Evolutionary conservation across 1,140 invertebrate genomes (phyloP).

Genomic region (Pristionchus pacificus): DNA sequence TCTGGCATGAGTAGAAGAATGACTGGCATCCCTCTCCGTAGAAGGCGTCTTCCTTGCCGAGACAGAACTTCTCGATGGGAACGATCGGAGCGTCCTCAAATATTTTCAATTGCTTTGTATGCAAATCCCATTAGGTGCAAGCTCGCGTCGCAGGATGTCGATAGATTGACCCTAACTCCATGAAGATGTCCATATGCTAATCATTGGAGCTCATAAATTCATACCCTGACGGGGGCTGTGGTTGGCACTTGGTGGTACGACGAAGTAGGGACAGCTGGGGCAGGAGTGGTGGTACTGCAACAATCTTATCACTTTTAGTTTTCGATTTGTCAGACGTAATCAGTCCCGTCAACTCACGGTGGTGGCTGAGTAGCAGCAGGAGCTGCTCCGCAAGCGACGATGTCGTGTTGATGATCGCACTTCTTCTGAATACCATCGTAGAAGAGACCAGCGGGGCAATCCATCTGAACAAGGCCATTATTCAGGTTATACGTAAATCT

Average conservation of each 20-base stretch:
- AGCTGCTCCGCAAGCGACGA: neutral
- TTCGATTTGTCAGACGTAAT: neutral
- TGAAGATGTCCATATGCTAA: too few relatives aligned
- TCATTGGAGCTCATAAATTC: neutral
- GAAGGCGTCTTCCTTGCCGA: neutral
- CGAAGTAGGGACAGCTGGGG: neutral
- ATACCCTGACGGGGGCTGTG: neutral
- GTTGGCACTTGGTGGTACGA: neutral
- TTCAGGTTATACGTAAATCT: too few relatives aligned
- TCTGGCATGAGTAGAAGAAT: neutral
- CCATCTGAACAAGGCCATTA: too few relatives aligned
- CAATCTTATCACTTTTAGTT: neutral
- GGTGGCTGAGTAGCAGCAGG: neutral
- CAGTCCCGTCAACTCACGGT: neutral
- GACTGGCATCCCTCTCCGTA: neutral
- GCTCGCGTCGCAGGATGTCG: too few relatives aligned
- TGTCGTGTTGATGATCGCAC: neutral
- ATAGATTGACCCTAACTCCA: too few relatives aligned
- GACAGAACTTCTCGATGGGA: neutral
- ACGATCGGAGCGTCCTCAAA: neutral
- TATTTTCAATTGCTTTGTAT: too few relatives aligned
- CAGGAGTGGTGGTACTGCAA: neutral
- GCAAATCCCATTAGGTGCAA: too few relatives aligned
- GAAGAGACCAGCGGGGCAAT: neutral
- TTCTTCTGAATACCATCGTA: neutral